Percentiles rank a stretch among this genome's conserved stretches.
Conservation (phyloP, 2,113 vertebrate species). For the Saccopteryx bilineata region DNA sequence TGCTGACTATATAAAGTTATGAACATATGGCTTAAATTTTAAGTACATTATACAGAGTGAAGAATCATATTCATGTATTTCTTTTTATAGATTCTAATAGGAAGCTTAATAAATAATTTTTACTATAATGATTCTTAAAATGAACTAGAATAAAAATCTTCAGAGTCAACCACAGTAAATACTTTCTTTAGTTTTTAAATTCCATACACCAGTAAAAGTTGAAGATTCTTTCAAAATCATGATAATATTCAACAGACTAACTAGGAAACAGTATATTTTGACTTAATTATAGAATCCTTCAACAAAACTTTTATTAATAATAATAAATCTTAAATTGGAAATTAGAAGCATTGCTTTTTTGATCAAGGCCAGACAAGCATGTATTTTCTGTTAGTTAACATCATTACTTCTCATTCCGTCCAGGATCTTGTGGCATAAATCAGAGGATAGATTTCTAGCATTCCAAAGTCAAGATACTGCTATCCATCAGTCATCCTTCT, state of each 20-base stretch:
- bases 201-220: not conserved
- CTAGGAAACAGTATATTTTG: constrained; percentile 16
- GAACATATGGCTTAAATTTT: constrained; percentile 30
- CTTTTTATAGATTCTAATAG: not conserved
- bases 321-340: constrained; percentile 47
- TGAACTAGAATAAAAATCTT: constrained; percentile 45
- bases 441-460: not conserved
- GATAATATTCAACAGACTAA: constrained; percentile 36
- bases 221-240: constrained; percentile 34
- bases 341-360: constrained; percentile 23
- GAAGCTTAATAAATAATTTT: not conserved
- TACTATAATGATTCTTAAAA: constrained; percentile 13
- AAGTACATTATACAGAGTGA: not conserved
- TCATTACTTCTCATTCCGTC: not conserved
- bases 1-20: not conserved
- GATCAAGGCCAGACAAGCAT: constrained; percentile 32
- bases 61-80: not conserved
- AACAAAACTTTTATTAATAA: constrained; percentile 25
- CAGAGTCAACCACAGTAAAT: not conserved
- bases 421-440: not conserved
- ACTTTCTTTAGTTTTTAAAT: not conserved
- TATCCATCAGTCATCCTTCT: constrained; percentile 7
- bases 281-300: not conserved
- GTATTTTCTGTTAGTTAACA: constrained; percentile 50
- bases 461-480: not conserved